These are phyloP conservation scores for Mastomys coucha DNA, from an alignment of 2,113 vertebrate genomes.

Conservation along the genomic window DNA sequence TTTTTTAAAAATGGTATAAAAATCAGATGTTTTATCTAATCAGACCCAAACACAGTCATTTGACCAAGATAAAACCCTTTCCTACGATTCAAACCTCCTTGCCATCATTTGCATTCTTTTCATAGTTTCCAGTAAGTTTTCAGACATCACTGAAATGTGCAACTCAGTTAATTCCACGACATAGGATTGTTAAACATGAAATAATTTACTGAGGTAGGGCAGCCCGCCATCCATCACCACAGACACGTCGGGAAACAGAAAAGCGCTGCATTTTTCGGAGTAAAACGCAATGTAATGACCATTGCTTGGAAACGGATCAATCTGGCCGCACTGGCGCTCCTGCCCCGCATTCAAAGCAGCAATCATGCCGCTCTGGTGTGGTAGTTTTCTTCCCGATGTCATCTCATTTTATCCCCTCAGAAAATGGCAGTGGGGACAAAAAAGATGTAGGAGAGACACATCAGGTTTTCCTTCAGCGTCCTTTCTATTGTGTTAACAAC, in stretches of 20 bases:
- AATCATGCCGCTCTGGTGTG: slow-evolving; percentile 78
- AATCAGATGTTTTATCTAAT: slow-evolving; percentile 29
- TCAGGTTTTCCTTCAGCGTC: slow-evolving; percentile 72
- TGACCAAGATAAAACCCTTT: slow-evolving; percentile 16
- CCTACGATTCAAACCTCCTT: background rate
- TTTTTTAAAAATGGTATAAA: slow-evolving; percentile 4
- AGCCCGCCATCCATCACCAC: slow-evolving; percentile 80
- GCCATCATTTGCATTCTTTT: slow-evolving; percentile 56
- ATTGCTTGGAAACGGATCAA: slow-evolving; percentile 84
- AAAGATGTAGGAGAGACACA: slow-evolving; percentile 66
- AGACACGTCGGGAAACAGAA: slow-evolving; percentile 80
- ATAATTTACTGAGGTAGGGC: slow-evolving; percentile 79
- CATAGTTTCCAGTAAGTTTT: background rate
- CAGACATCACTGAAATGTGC: slow-evolving; percentile 11
- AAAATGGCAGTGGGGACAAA: slow-evolving; percentile 80
- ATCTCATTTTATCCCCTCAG: slow-evolving; percentile 80
- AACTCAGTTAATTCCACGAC: slow-evolving; percentile 69
- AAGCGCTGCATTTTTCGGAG: slow-evolving; percentile 79
- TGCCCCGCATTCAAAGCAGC: slow-evolving; percentile 81
- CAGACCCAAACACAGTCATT: background rate
- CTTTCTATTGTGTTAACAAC: slow-evolving; percentile 81
- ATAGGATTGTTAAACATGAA: slow-evolving; percentile 76
- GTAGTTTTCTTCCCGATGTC: slow-evolving; percentile 82
- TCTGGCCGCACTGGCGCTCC: slow-evolving; percentile 78
- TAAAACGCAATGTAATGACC: slow-evolving; percentile 83